A percentile compares a stretch with the other conserved stretches of the same genome.
These are phyloP conservation scores for Sapajus apella DNA, from an alignment of 2,113 vertebrate species.

Conservation along the genomic window DNA sequence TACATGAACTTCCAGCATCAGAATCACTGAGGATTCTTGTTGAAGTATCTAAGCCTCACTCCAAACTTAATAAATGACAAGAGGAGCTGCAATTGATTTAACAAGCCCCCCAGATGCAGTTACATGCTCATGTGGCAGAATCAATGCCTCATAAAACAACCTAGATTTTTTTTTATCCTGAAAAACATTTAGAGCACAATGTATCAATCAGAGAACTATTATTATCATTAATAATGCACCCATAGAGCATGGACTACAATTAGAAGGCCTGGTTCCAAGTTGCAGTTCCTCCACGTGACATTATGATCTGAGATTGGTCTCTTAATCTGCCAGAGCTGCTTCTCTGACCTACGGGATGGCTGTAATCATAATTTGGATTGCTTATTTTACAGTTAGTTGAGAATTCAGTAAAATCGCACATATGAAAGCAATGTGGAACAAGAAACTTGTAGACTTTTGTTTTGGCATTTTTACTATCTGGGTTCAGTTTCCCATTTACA, in stretches of 20 bases:
- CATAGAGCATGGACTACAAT: background rate
- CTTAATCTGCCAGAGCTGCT: background rate
- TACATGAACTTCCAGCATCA: background rate
- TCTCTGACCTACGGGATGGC: background rate
- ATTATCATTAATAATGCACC: background rate
- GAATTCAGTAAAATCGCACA: background rate
- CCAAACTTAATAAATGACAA: background rate
- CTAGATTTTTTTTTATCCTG: background rate
- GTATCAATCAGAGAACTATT: background rate
- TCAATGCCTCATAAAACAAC: background rate
- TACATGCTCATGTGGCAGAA: background rate
- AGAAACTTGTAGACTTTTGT: background rate
- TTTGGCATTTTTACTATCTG: background rate
- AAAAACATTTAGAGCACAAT: background rate
- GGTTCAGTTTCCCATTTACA: constrained; percentile 6
- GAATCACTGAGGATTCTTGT: background rate
- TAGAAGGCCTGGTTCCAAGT: background rate
- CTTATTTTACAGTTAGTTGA: background rate
- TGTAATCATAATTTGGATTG: background rate
- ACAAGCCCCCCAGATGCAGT: background rate
- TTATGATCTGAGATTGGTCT: background rate
- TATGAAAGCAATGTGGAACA: background rate
- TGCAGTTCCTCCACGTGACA: background rate
- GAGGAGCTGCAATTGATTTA: background rate
- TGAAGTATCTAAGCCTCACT: background rate